phyloP scores from a whole-genome alignment of 1,140 invertebrate genomes.

The Agrypnia vestita region DNA sequence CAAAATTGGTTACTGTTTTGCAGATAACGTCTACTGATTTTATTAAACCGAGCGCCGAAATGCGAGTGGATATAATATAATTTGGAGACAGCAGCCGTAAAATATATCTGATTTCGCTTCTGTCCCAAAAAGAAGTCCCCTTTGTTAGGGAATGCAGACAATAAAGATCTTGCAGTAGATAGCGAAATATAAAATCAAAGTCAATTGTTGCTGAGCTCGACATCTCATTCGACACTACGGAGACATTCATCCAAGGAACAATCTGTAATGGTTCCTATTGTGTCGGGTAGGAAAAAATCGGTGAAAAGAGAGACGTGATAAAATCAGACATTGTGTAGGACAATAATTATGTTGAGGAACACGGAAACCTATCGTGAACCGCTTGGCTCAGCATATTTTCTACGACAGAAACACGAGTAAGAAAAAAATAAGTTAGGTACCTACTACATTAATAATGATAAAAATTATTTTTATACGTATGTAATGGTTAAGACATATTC shows the following conservation, averaged over 20 bases:
- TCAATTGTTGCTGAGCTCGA: background rate
- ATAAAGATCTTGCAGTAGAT: slow-evolving; percentile 8
- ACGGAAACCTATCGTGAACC: background rate
- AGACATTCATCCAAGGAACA: slow-evolving; percentile 3
- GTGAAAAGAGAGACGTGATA: too few species aligned
- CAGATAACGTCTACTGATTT: too few species aligned
- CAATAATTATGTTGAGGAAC: background rate
- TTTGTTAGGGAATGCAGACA: slow-evolving; percentile 4
- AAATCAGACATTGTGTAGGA: too few species aligned
- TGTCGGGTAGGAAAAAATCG: slow-evolving; percentile 1
- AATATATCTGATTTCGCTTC: background rate
- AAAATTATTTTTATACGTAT: too few species aligned
- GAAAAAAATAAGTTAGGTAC: too few species aligned
- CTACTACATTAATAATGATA: too few species aligned
- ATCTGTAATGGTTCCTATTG: slow-evolving; percentile 32
- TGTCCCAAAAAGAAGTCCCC: background rate
- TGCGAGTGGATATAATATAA: background rate
- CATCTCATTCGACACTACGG: background rate
- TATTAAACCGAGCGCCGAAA: too few species aligned
- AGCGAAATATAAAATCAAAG: slow-evolving; percentile 29
- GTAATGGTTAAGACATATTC: too few species aligned
- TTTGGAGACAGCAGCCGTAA: background rate
- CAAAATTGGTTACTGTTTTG: too few species aligned
- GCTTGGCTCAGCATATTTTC: background rate
- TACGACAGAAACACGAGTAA: background rate